Evolutionary conservation across 1,140 invertebrate genomes (phyloP).

Genomic region (Drosophila lini): DNA sequence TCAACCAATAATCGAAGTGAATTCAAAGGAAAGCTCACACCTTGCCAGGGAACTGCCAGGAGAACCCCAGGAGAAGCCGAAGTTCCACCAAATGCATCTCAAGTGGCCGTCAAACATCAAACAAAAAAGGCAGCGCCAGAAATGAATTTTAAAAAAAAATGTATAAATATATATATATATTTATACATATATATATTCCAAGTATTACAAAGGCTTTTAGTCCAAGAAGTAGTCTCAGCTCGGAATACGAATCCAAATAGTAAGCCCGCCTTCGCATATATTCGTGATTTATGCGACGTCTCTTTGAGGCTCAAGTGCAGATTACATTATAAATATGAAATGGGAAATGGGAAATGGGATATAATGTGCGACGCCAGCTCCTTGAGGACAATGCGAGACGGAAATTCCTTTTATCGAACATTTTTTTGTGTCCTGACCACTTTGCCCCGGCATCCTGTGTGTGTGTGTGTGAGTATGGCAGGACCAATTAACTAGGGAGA

Average conservation of each 20-base stretch:
- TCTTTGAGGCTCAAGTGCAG: constrained; percentile 78
- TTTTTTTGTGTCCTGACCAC: constrained; percentile 32
- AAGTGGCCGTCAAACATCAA: constrained; percentile 75
- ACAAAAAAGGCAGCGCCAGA: constrained; percentile 54
- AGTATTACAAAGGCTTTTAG: constrained; percentile 68
- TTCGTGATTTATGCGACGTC: constrained; percentile 76
- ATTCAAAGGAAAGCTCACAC: constrained; percentile 11
- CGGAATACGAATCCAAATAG: constrained; percentile 35
- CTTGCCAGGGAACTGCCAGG: background rate
- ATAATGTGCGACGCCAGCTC: constrained; percentile 59
- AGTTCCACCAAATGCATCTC: constrained; percentile 70
- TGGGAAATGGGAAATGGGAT: constrained; percentile 10
- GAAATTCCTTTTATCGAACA: constrained; percentile 66
- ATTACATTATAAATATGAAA: constrained; percentile 82
- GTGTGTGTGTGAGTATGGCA: background rate
- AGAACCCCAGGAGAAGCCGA: constrained; percentile 10
- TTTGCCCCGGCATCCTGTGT: constrained; percentile 12
- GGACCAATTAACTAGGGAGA: constrained; percentile 26
- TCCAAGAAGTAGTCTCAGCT: constrained; percentile 54
- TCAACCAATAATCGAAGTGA: constrained; percentile 48
- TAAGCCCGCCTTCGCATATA: constrained; percentile 25
- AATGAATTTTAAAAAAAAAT: background rate
- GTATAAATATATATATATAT: background rate
- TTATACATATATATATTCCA: background rate
- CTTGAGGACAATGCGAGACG: constrained; percentile 73